Base-by-base conservation (phyloP, 1,140 invertebrate species). In the Heliconius melpomene region DNA sequence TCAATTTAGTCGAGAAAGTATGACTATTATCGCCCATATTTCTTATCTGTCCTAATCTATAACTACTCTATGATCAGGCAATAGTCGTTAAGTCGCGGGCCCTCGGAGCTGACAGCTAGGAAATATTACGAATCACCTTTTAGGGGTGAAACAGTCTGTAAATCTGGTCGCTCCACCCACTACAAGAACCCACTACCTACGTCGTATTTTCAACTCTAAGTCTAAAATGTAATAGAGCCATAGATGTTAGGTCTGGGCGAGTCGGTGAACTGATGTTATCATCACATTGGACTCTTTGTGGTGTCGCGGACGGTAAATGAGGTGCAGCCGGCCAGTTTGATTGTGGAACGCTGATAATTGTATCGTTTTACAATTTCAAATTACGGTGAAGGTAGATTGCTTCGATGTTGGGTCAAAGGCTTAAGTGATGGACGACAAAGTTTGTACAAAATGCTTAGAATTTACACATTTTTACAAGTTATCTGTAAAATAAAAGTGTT, bases 91-190 rank as follows among this genome's bases (percentile, higher is more conserved):
- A 72, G 18, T 73, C 36, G 52, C 50, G 54, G 38, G 54, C 72
- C 23, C 74, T 73, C 46, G 18, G 72, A 54, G 52, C 23, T 77
- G 77, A 72, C 77, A 81, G 74, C 74, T 11, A 54, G 79, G 73
- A 79, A 80, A 83, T 80, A 91, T 89, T 89, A 89, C 88, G 87
- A 90, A 91, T 89, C 87, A 89, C 86, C 89, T 88, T 89, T 86
- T 90, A 87, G 85, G 85, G 89, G 86, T 85, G 85, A 88, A 88
- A 84, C 77, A 82, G 85, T 85, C 86, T 83, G 88, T 90, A 90
- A 89, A 90, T 89, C 87, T 86, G 83, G 78, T 84, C 81, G 85
- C 83, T 91, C 86, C 90, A 88, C 87, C 87, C 88, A 90, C 89
- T 79, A 83, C 72, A 80, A 16, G 7, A 38, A 66, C 40, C 40